Conservation (phyloP, 2,113 vertebrate species). For the Pollachius pollachius region DNA sequence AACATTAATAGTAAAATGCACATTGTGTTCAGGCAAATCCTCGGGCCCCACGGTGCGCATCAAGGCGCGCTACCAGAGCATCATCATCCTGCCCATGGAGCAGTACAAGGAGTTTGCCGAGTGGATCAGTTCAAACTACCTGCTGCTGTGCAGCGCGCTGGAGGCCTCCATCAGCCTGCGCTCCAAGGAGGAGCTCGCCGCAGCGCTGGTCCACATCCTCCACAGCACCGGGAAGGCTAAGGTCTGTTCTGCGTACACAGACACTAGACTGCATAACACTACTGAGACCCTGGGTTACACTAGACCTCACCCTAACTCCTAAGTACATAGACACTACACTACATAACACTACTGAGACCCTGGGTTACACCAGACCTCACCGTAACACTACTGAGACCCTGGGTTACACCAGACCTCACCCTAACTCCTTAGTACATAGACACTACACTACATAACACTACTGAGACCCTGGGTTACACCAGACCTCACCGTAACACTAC, state of each 20-base stretch:
- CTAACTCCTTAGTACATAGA: too few species aligned
- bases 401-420: too few species aligned
- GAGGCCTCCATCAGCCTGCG: constrained; percentile 91
- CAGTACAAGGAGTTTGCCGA: constrained; percentile 98
- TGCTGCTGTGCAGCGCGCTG: constrained; percentile 88
- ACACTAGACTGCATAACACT: too few species aligned
- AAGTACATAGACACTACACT: background rate
- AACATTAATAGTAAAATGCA: background rate
- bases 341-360: too few species aligned
- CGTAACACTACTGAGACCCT: too few species aligned
- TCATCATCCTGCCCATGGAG: constrained; percentile 96
- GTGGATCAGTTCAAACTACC: constrained; percentile 95
- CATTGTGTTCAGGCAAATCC: constrained; percentile 62
- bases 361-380: too few species aligned
- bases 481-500: too few species aligned
- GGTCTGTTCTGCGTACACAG: constrained; percentile 30
- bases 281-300: too few species aligned
- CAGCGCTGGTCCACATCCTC: constrained; percentile 91
- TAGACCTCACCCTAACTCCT: background rate
- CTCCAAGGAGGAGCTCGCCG: constrained; percentile 94
- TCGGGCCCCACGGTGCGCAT: constrained; percentile 88
- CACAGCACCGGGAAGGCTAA: constrained; percentile 98
- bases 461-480: too few species aligned
- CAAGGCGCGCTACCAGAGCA: constrained; percentile 92
- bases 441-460: too few species aligned